These are phyloP conservation scores for Drosophila falleni DNA, from an alignment of 2,888 invertebrate species.

Conservation along the genomic window DNA sequence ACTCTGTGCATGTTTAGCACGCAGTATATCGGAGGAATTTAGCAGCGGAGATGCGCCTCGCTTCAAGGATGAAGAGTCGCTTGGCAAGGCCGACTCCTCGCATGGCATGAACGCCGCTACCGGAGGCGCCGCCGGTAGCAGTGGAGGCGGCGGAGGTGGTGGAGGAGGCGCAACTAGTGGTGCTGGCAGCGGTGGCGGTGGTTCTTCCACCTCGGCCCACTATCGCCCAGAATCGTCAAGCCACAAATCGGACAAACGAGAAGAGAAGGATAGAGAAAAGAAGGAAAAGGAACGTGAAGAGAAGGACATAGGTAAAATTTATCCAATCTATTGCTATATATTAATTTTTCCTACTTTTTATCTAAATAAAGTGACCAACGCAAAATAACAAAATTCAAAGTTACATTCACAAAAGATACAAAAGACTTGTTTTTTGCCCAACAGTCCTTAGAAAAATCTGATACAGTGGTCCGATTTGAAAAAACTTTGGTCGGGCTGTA, in stretches of 20 bases:
- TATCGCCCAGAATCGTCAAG: slow-evolving; percentile 82
- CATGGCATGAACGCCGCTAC: slow-evolving; percentile 76
- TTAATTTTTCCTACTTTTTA: no score
- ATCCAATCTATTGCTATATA: no score
- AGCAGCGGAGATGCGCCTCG: slow-evolving; percentile 93
- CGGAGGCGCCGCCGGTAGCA: slow-evolving; percentile 66
- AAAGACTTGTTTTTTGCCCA: no score
- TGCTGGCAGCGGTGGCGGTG: slow-evolving; percentile 68
- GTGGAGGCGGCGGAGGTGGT: slow-evolving; percentile 72
- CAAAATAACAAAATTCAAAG: no score
- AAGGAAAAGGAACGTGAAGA: slow-evolving; percentile 88
- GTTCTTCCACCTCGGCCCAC: slow-evolving; percentile 83
- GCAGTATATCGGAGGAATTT: slow-evolving; percentile 99
- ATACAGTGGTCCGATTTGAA: no score
- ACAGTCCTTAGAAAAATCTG: no score
- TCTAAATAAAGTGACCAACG: no score
- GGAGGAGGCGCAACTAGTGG: slow-evolving; percentile 68
- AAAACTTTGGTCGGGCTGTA: no score
- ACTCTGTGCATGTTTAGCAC: slow-evolving; percentile 87
- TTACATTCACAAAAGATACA: no score
- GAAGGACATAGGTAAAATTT: slow-evolving; percentile 92
- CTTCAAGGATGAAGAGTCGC: slow-evolving; percentile 88
- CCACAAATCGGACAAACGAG: slow-evolving; percentile 86
- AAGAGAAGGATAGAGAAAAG: slow-evolving; percentile 91
- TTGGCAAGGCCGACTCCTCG: slow-evolving; percentile 82